Percentiles rank a stretch among this genome's conserved stretches.
phyloP scores from a whole-genome alignment of 2,113 vertebrate species.

The Noturus placidus region DNA sequence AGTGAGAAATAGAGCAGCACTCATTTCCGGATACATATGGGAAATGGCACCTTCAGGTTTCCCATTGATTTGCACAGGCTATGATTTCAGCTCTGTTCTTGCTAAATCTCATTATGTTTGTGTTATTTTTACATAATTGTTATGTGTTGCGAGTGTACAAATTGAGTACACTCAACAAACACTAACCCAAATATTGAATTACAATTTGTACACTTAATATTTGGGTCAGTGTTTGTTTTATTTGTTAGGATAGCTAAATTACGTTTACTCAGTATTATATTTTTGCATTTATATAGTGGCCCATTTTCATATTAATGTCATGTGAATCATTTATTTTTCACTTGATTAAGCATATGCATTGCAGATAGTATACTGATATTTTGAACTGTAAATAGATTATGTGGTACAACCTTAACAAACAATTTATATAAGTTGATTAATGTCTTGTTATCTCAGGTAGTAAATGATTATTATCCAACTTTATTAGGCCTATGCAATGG shows the following conservation, averaged over 20 bases:
- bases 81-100: neutral
- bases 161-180: neutral
- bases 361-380: neutral
- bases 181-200: neutral
- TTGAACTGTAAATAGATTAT: neutral
- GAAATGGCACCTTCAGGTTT: neutral
- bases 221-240: neutral
- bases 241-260: neutral
- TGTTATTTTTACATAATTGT: neutral
- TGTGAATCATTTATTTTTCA: neutral
- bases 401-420: neutral
- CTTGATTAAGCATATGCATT: neutral
- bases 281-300: neutral
- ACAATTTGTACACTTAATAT: neutral
- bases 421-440: neutral
- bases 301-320: neutral
- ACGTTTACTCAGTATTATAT: neutral
- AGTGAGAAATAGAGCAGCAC: no score
- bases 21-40: no score
- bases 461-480: neutral
- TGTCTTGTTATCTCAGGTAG: neutral
- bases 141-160: neutral
- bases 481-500: neutral
- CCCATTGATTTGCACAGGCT: neutral
- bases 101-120: neutral